Percentiles rank a stretch among this genome's conserved stretches.
These are phyloP conservation scores for Asobara japonica DNA, from an alignment of 1,140 invertebrate species.

Conservation along the genomic window DNA sequence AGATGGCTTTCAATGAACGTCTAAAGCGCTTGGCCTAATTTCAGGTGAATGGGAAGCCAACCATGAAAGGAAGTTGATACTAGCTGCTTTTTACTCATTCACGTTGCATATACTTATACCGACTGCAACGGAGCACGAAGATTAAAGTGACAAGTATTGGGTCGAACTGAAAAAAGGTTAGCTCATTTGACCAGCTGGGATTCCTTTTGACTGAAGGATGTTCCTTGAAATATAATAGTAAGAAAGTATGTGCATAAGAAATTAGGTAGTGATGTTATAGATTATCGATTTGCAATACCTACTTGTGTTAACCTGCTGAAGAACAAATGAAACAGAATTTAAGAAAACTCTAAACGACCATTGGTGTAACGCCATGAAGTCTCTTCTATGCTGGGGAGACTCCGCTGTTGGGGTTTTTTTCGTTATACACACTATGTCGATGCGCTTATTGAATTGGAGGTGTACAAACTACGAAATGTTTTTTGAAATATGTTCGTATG, in stretches of 20 bases:
- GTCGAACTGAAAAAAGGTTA: not conserved
- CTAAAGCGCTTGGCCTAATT: conserved; percentile 39
- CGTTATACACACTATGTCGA: conserved; percentile 21
- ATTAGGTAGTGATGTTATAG: not conserved
- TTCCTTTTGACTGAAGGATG: not conserved
- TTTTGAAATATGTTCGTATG: not conserved
- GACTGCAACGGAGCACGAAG: not conserved
- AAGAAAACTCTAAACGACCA: conserved; percentile 19
- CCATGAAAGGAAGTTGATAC: conserved; percentile 28
- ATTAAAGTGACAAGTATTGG: not conserved
- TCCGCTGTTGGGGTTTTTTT: not conserved
- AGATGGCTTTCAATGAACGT: conserved; percentile 32
- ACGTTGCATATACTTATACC: not conserved
- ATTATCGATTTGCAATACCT: conserved; percentile 11
- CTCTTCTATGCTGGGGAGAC: not conserved
- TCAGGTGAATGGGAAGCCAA: conserved; percentile 32
- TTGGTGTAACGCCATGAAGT: conserved; percentile 14
- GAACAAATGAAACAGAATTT: conserved; percentile 15
- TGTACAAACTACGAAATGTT: not conserved
- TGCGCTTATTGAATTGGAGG: not conserved
- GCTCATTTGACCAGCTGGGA: not conserved
- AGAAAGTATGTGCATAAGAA: not conserved
- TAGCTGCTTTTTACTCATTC: conserved; percentile 20
- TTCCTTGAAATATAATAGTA: not conserved
- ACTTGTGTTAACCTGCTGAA: conserved; percentile 1